Evolutionary conservation across 2,888 invertebrate genomes (phyloP), one percentile per base, ranked within the genome.

Genomic region (Xestoiulus laeticollis): DNA sequence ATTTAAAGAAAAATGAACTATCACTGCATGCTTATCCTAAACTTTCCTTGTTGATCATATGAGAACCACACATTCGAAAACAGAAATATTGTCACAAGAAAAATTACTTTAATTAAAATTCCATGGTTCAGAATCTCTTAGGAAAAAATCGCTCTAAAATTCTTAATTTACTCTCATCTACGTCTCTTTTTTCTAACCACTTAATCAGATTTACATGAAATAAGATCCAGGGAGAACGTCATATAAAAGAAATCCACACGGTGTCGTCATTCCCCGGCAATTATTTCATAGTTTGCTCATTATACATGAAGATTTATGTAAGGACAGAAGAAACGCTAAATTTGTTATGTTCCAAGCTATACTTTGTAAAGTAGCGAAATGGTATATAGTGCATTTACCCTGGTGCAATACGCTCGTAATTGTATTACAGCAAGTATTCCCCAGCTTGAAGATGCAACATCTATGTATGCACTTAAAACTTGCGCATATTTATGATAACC

Each of bases 401-500:
- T 26, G n/a, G 0, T 26, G n/a, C n/a, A n/a, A 26, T n/a, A 68
- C 26, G 12, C 1, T 59, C n/a, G 68, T 68, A 68, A 68, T 68
- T 26, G 26, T 22, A 68, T 68, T 68, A 68, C 68, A 22, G 26
- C 26, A 12, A 68, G 68, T 26, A 68, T 68, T 68, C 68, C 68
- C 68, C 68, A 68, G 68, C 26, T 26, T n/a, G 10, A 10, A 10
- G 26, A 26, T 22, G 12, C 68, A 59, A n/a, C 19, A 59, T n/a
- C 53, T 59, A 48, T 16, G 19, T n/a, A 59, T 59, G 6, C 59
- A 14, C 59, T 59, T 3, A 59, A 59, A 59, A 59, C 59, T 59
- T 19, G 68, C 68, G 68, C 26, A 26, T 68, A 68, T 68, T 68
- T 68, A 68, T 68, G 68, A 68, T 68, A 68, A 68, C 68, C 68